Base-by-base conservation (phyloP, 2,888 invertebrate genomes). In the Apeira syringaria region DNA sequence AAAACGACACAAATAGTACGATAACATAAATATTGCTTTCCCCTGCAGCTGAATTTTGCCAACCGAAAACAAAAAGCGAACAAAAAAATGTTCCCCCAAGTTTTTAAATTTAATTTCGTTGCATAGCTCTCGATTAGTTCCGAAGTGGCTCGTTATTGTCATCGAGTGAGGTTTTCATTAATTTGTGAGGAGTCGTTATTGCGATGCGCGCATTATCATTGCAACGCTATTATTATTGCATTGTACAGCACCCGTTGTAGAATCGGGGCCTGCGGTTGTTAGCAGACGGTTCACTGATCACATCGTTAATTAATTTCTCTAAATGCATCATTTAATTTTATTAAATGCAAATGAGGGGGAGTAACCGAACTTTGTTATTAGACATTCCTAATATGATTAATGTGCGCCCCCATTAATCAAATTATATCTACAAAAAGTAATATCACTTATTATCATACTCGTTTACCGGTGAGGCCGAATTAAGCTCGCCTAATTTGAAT, bases 281-380 rank as follows among this genome's bases (percentile, higher is more conserved):
- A 74, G 68, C 75, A 71, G 68, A 71, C 87, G 89, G 78, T 81
- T 76, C 87, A 86, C 79, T 84, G 89, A 74, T 63, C 80, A 77
- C 74, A 77, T 84, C 79, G 72, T 88, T 89, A 89, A 88, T 89
- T 89, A 89, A 85, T 88, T 84, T 87, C 78, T 80, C 63, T 84
- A 86, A 88, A 88, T 86, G 89, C 76, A 86, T 89, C 88, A 89
- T 89, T 88, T 88, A 89, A 88, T 89, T 88, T 88, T 73, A 89
- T 87, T 84, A 84, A 87, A 87, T 89, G 80, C 80, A 88, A 89
- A 88, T 87, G 74, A 83, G 80, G 80, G 84, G 86, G 80, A 79
- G 79, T 75, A 67, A 67, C 57, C 70, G 66, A 69, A 71, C 61
- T 68, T 67, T 67, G 62, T 73, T 73, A 62, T 59, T 61, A 61